Conservation (phyloP, 2,113 vertebrate species). For the Marmota flaviventris region DNA sequence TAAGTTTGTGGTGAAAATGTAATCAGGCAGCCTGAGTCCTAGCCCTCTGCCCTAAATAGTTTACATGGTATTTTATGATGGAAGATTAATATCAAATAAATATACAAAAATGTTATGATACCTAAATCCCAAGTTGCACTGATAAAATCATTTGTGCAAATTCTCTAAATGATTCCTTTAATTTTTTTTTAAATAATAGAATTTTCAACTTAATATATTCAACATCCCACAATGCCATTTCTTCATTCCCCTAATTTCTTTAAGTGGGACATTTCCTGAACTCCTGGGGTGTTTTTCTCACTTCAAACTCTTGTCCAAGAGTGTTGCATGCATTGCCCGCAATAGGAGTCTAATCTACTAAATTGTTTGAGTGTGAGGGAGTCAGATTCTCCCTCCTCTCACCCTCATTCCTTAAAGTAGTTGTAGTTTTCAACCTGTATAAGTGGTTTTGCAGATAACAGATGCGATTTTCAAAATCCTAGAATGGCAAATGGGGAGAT, state of each 20-base stretch:
- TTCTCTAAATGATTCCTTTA: not conserved
- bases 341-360: not conserved
- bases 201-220: not conserved
- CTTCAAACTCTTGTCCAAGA: not conserved
- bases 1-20: not conserved
- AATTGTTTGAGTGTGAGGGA: not conserved
- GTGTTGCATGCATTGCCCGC: no score
- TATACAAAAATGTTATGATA: not conserved
- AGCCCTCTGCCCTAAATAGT: not conserved
- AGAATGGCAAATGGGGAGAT: not conserved
- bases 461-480: not conserved
- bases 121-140: not conserved
- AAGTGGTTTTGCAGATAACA: not conserved
- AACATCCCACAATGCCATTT: not conserved
- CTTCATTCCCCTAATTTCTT: not conserved
- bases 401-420: not conserved
- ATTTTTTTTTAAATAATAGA: not conserved
- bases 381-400: no score
- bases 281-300: accelerated
- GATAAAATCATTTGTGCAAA: not conserved
- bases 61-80: not conserved
- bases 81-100: not conserved
- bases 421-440: not conserved
- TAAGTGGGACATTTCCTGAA: not conserved
- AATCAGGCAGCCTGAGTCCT: not conserved